phyloP scores from a whole-genome alignment of 2,113 vertebrate species.

The Lamprotornis superbus region DNA sequence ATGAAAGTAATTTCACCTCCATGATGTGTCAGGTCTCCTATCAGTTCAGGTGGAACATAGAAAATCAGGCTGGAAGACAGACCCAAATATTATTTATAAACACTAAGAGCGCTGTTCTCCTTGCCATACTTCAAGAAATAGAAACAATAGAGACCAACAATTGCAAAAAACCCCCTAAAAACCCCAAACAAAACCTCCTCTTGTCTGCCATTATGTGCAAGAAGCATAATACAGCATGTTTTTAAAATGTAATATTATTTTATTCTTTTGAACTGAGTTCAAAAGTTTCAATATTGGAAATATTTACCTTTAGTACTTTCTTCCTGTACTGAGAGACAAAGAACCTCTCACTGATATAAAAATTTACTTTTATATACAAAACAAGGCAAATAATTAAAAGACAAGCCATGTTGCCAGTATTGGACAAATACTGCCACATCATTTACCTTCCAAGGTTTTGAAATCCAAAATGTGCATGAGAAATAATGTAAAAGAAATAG shows the following conservation, averaged over 20 bases:
- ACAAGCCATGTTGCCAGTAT: background rate
- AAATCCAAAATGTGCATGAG: background rate
- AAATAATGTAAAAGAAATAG: background rate
- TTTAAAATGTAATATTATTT: background rate
- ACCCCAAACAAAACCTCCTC: accelerated
- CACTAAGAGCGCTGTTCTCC: background rate
- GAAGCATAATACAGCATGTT: background rate
- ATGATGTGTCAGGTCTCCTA: background rate
- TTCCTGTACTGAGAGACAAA: background rate
- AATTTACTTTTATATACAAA: background rate
- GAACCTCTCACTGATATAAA: background rate
- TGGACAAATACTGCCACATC: background rate
- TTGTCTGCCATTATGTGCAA: background rate
- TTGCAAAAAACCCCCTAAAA: background rate
- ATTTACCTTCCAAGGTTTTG: background rate
- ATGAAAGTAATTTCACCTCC: background rate
- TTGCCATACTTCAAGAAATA: background rate
- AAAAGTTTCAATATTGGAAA: background rate
- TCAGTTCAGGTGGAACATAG: background rate
- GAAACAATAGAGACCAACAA: background rate
- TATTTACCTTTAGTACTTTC: background rate
- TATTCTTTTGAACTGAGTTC: background rate
- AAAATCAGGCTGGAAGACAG: background rate
- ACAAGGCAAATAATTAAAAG: background rate
- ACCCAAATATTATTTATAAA: background rate